Base-by-base conservation (phyloP, 1,140 invertebrate species). In the Drosophila ironensis region DNA sequence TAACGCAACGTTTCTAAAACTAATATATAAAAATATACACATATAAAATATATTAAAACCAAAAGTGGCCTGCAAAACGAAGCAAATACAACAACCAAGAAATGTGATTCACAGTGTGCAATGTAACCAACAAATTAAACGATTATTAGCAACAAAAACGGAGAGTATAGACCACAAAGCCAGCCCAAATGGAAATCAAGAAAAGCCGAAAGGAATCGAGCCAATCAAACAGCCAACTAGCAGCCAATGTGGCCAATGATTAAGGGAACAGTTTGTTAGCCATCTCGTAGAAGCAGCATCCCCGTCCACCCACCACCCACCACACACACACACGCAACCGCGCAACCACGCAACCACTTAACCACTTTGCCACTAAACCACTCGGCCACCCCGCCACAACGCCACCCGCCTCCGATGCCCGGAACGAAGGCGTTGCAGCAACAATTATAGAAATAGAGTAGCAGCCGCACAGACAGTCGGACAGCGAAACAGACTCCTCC, bases 31-130 rank as follows among this genome's bases (percentile, higher is more conserved):
- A 7, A 52, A 48, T 52, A 59, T 33, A 67, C 33, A 44, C 5
- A 24, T 37, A 38, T 4, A 25, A 24, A 69, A 35, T 7, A 24
- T 14, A 12, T 25, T 63, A 47, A 45, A 40, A 84, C 78, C 78
- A 82, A 82, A 84, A 86, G 78, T 86, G 80, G 78, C 78, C 78
- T 84, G 73, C 74, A 82, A 76, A 71, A 40, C 75, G 61, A 56
- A 70, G 16, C 56, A 72, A 52, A 35, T 41, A 64, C 56, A 80
- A 66, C 53, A 71, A 77, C 45, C 56, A 69, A 72, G 70, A 86
- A 84, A 84, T 84, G 80, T 84, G 80, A 84, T 82, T 82, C 78
- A 64, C 63, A 72, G 77, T 82, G 77, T 71, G 77, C 52, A 81
- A 81, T 82, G 77, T 76, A 76, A 81, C 38, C 48, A 68, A 57